Base-by-base conservation (phyloP, 2,113 vertebrate species). In the Aplodontia rufa region DNA sequence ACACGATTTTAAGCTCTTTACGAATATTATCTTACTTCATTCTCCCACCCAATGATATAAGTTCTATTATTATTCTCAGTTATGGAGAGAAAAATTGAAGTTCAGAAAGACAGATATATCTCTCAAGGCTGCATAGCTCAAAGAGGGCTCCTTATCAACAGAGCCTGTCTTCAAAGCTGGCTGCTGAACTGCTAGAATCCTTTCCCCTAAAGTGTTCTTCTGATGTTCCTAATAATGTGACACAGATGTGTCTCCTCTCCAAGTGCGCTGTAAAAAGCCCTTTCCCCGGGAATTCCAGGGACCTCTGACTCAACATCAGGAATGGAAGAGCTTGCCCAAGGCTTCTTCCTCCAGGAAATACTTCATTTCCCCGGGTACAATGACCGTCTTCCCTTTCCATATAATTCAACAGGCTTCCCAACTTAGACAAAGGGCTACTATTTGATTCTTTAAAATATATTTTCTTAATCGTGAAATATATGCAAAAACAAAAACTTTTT, bases 291-390 rank as follows among this genome's bases (percentile, higher is more conserved):
- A 79, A 85, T 19, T 64, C 86, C 78, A n/a, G 9, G 58, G 42
- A 35, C 9, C 26, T 42, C 42, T 0, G 3, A 37, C 24, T 90
- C 26, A 42, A 49, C 12, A n/a, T 78, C n/a, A 79, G 87, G 26
- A 47, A 47, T 4, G 47, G 13, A 87, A 53, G 40, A 45, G 20
- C 32, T 87, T n/a, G 26, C 24, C 84, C 30, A 26, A 81, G 71
- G 6, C 42, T 37, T 62, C 62, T 40, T 49, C 32, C 85, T 42
- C 45, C 71, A 62, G 40, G 76, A 95, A 94, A 81, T 28, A 75
- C 79, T 94, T 92, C 47, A 66, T 94, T 94, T 95, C 93, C 82
- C 81, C 45, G 28, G 53, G 40, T 11, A 26, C 26, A 90, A 92
- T 60, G 81, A 84, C 60, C 40, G 51, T 87, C 64, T 92, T 89